Evolutionary conservation across 1,140 invertebrate species (phyloP).

Genomic region (Stegodyphus dumicola): DNA sequence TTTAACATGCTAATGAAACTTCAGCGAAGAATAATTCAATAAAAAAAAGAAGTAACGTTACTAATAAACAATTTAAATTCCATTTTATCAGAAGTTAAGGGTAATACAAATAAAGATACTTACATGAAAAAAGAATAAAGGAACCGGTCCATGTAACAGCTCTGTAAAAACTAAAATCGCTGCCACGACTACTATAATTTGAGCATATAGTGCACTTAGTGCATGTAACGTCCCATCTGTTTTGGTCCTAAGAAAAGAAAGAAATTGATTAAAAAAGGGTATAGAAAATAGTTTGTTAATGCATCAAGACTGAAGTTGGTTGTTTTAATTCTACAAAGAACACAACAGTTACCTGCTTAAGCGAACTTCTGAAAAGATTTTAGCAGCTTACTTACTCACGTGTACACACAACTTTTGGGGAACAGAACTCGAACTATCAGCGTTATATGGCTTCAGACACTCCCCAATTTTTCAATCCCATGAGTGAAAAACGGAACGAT

Average conservation of each 20-base stretch:
- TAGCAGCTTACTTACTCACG: too few relatives aligned
- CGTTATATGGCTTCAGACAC: too few relatives aligned
- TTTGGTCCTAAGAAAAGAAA: slow-evolving; percentile 7
- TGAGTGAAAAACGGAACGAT: too few relatives aligned
- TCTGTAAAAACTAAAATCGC: slow-evolving; percentile 75
- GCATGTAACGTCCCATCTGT: slow-evolving; percentile 40
- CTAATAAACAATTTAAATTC: background rate
- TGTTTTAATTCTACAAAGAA: too few relatives aligned
- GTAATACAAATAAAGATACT: slow-evolving; percentile 25
- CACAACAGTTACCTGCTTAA: too few relatives aligned
- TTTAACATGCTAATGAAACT: background rate
- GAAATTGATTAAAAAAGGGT: background rate
- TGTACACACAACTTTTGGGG: too few relatives aligned
- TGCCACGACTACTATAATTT: slow-evolving; percentile 73
- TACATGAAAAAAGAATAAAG: slow-evolving; percentile 76
- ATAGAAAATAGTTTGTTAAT: background rate
- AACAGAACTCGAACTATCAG: too few relatives aligned
- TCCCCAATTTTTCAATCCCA: too few relatives aligned
- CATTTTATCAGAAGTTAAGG: background rate
- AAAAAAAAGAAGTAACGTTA: background rate
- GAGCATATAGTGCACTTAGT: slow-evolving; percentile 72
- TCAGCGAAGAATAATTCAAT: background rate
- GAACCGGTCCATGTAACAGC: slow-evolving; percentile 74
- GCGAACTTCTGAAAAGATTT: too few relatives aligned
- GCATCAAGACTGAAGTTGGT: too few relatives aligned